These are phyloP conservation scores for Cremastobaeus sp. DNA, from an alignment of 2,888 invertebrate species.

Conservation along the genomic window DNA sequence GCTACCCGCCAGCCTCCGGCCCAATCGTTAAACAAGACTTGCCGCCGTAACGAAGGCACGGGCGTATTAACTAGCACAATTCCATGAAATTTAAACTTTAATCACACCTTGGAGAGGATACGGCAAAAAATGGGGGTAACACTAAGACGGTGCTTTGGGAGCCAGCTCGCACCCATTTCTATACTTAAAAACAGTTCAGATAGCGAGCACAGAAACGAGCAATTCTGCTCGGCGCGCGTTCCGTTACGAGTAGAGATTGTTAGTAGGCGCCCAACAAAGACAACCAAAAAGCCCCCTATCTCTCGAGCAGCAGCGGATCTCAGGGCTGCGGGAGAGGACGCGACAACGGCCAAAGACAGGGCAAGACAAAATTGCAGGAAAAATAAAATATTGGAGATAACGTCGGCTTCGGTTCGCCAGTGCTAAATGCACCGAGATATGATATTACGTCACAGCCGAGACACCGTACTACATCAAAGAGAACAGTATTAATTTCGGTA, in stretches of 20 bases:
- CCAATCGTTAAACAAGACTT: constrained; percentile 47
- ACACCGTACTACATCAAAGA: constrained; percentile 55
- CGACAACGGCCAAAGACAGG: constrained; percentile 8
- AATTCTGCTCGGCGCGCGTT: constrained; percentile 50
- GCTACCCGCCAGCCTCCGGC: constrained; percentile 26
- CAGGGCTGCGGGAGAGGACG: constrained; percentile 29
- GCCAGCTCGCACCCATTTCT: constrained; percentile 66
- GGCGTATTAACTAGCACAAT: constrained; percentile 69
- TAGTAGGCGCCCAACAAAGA: constrained; percentile 33
- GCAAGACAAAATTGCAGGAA: constrained; percentile 25
- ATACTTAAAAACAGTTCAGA: constrained; percentile 70
- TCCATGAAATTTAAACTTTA: constrained; percentile 74
- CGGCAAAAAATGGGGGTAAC: constrained; percentile 60
- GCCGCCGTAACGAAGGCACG: constrained; percentile 53
- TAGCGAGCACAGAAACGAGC: constrained; percentile 57
- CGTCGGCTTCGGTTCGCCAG: constrained; percentile 32
- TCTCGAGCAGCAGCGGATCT: constrained; percentile 30
- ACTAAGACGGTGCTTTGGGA: constrained; percentile 26
- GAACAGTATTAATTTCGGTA: constrained; percentile 52
- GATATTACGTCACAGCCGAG: constrained; percentile 39
- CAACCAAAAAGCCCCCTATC: constrained; percentile 36
- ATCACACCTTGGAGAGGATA: constrained; percentile 75
- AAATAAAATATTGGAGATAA: constrained; percentile 54
- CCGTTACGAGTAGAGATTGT: constrained; percentile 60
- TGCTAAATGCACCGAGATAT: constrained; percentile 45